Evolutionary conservation across 1,140 invertebrate genomes (phyloP), one percentile per base, ranked within the genome.

Genomic region (Teleogryllus occipitalis): DNA sequence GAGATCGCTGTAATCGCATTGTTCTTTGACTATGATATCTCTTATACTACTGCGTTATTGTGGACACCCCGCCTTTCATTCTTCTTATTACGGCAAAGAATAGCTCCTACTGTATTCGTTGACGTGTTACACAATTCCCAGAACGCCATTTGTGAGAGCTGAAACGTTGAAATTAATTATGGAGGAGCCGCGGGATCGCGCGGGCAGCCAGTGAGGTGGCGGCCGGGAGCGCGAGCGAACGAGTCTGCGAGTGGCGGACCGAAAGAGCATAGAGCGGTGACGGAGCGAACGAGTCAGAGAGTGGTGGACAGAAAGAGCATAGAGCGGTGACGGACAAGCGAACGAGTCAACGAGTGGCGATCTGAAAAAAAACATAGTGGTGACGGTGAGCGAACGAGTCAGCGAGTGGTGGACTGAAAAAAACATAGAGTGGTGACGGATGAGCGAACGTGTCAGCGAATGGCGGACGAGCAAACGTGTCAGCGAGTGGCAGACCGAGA

Each of bases 11-110:
- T 65, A 65, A 65, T 65, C 54, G 54, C 54, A 65, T 65, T 65
- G 54, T 65, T 65, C 54, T 65, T 65, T 65, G 10, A 65, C 54
- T 65, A 65, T 65, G 54, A 65, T 65, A 65, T 65, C 54, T 65
- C 54, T 65, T 65, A 65, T 65, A 10, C 54, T 18, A 65, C 54
- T 65, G 54, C 54, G 10, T 65, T 65, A 65, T 65, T 65, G 54
- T 65, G 54, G 54, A 65, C 54, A 65, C 18, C 54, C 54, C 27
- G 27, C 27, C 27, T 39, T 39, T 39, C 27, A 39, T 39, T 39
- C 27, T 10, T 18, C 10, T 65, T 65, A 65, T 65, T 10, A 65
- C 10, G 54, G 54, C 54, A 65, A 18, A 65, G 54, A 65, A 65
- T 65, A 65, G 54, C 10, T 65, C 54, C 54, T 65, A 65, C 54